Evolutionary conservation across 1,140 invertebrate genomes (phyloP).

Genomic region (Geopemphigus sp.): DNA sequence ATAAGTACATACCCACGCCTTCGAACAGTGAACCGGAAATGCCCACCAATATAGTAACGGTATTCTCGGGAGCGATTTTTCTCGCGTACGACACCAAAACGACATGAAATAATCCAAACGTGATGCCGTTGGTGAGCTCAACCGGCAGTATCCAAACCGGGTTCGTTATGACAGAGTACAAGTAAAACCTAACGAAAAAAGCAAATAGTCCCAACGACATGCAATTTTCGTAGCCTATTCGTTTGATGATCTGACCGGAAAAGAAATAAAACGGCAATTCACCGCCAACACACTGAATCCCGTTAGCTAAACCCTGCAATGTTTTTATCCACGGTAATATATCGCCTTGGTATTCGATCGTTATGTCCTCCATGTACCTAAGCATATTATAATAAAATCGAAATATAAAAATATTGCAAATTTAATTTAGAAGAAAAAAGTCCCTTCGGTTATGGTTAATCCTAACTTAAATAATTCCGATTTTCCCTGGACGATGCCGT

Average conservation of each 20-base stretch:
- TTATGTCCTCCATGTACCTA: constrained; percentile 70
- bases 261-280: constrained; percentile 86
- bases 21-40: constrained; percentile 83
- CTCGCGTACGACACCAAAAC: constrained; percentile 86
- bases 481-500: no score
- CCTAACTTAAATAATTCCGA: no score
- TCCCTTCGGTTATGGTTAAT: no score
- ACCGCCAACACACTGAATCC: constrained; percentile 77
- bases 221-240: constrained; percentile 76
- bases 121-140: constrained; percentile 81
- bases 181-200: constrained; percentile 72
- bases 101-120: constrained; percentile 84
- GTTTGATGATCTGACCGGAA: constrained; percentile 72
- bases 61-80: constrained; percentile 76
- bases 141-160: constrained; percentile 81
- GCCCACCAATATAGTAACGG: constrained; percentile 82
- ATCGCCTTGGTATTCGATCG: constrained; percentile 53
- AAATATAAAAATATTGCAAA: no score
- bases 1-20: constrained; percentile 64
- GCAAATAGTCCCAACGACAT: constrained; percentile 77
- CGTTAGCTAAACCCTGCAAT: constrained; percentile 74
- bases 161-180: constrained; percentile 77
- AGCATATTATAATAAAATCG: constrained; percentile 9
- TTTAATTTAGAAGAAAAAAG: no score
- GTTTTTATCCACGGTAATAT: constrained; percentile 68